Conservation (phyloP, 1,140 invertebrate genomes). For the Glossosoma conforme region DNA sequence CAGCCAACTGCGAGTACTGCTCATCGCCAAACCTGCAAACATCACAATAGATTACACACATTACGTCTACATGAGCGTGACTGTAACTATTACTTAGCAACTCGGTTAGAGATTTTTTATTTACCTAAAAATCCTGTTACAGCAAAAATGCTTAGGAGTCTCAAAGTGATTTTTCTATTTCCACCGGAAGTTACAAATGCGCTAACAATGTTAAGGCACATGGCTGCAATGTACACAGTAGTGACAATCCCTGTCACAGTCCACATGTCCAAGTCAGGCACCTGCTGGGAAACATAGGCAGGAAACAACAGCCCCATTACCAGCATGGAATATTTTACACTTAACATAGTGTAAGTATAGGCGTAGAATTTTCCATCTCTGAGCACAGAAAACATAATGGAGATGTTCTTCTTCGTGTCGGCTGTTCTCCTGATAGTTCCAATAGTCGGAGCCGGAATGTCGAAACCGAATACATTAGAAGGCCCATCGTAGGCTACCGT, state of each 20-base stretch:
- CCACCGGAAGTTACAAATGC: constrained; percentile 39
- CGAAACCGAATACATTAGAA: neutral
- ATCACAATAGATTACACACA: constrained; percentile 4
- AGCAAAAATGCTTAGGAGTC: constrained; percentile 39
- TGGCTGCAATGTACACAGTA: constrained; percentile 36
- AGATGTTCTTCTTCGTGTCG: constrained; percentile 43
- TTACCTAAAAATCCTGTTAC: constrained; percentile 45
- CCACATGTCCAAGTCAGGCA: constrained; percentile 42
- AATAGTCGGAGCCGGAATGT: constrained; percentile 32
- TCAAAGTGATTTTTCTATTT: constrained; percentile 39
- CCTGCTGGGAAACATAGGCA: constrained; percentile 40
- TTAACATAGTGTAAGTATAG: constrained; percentile 41
- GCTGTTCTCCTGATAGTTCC: constrained; percentile 42
- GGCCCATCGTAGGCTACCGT: constrained; percentile 35
- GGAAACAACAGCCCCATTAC: constrained; percentile 41
- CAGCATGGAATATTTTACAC: constrained; percentile 40
- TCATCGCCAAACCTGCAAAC: constrained; percentile 41
- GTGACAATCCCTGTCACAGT: constrained; percentile 36
- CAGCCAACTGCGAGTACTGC: constrained; percentile 36
- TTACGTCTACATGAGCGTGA: neutral
- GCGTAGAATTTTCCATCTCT: constrained; percentile 45
- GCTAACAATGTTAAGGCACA: constrained; percentile 41
- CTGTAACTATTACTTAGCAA: too few relatives aligned
- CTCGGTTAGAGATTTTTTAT: constrained; percentile 12
- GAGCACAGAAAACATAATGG: constrained; percentile 41